Evolutionary conservation across 2,113 vertebrate species (phyloP), one percentile per base, ranked within the genome.

Genomic region (Gymnorhina tibicen): DNA sequence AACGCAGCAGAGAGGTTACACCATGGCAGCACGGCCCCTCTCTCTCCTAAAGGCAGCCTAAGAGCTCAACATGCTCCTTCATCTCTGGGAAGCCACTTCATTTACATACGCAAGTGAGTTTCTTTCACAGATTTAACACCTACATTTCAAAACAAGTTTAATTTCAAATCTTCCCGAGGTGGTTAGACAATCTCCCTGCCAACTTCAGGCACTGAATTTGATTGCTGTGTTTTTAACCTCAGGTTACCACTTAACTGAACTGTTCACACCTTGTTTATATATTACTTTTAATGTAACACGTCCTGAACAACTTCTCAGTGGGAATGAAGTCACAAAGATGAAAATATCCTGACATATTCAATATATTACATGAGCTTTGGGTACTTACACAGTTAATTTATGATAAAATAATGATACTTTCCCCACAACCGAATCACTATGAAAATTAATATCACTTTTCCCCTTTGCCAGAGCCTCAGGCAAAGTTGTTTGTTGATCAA

Each of bases 141-240:
- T 92, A 92, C 80, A 49, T 89, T 89, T 81, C 76, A 95, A 92
- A 95, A 91, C 84, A 86, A 93, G 52, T 78, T 95, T 89, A 86
- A 87, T 93, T 93, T 89, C 59, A 77, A 80, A 68, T 41, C 76
- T 92, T 84, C 64, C 42, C 2, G 3, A 77, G 55, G 64, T 6
- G 5, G 64, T 32, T 89, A 91, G 56, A 74, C 52, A 87, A 86
- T 32, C 52, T 86, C 53, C 59, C 44, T 84, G 91, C 85, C 88
- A 92, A 81, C 47, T 91, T 86, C 89, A 93, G 86, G 75, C 41
- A 24, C 64, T 67, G 91, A 84, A 89, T 92, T 93, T 77, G 47
- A 92, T 87, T 5, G 3, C 44, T 23, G 22, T 60, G 59, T 50
- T 92, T 92, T 81, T 75, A 92, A 95, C 94, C 80, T 81, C 60